Evolutionary conservation across 2,113 vertebrate species (phyloP), one percentile per base, ranked within the genome.

Genomic region (Passer domesticus): DNA sequence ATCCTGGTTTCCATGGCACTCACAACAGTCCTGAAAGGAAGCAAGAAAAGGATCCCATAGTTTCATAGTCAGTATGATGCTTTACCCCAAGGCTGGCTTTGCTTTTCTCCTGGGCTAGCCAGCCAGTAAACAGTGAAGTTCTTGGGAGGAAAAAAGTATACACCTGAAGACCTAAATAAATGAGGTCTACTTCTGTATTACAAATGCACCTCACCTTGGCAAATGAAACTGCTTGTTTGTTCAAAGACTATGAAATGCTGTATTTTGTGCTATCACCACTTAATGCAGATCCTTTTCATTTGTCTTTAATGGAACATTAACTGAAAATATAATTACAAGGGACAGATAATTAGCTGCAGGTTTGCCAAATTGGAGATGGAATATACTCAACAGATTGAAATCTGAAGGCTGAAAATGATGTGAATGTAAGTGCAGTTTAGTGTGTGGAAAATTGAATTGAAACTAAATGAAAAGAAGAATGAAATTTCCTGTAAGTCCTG

Each of bases 221-320:
- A 86, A 90, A 59, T 49, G 44, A 46, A 95, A 73, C 35, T 24
- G 64, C 67, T 74, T 95, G 80, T 91, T 96, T 95, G 86, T 69
- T 91, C 83, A 91, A 77, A 89, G 87, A 28, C 78, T 95, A 87
- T 47, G 84, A 92, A 92, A 86, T 73, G 87, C 46, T 87, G 59
- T 28, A 46, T 85, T 85, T 91, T 70, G 50, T 59, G 50, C 90
- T 70, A 92, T 95, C 67, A 70, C 70, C 59, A 83, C 78, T 95
- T 83, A 88, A 95, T 46, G 46, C 0, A 2, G 80, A 74, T 82
- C 92, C 84, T 90, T 95, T 89, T 90, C 39, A 85, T 95, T 95
- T 91, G 52, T 95, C 91, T 94, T 95, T 91, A 96, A 96, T 92
- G 87, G 94, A 92, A 83, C 75, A 94, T 95, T 95, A 97, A 94